A percentile compares a stretch with the other conserved stretches of the same genome.
Evolutionary conservation across 2,113 vertebrate genomes (phyloP).

Genomic region (Xenopus tropicalis): UCB_Xtro_10.0 CM004450.2:123306501-123307000

Average conservation of each 20-base stretch:
- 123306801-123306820: background rate
- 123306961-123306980: constrained; percentile 10
- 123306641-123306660: too few relatives aligned
- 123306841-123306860: background rate
- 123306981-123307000: constrained; percentile 1
- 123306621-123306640: constrained; percentile 8
- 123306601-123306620: background rate
- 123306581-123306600: background rate
- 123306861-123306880: background rate
- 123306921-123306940: background rate
- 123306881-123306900: background rate
- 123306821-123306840: background rate
- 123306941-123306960: constrained; percentile 5
- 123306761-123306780: background rate
- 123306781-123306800: background rate
- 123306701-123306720: background rate
- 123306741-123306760: background rate
- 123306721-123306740: too few relatives aligned
- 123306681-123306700: background rate
- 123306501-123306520: background rate
- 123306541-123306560: background rate
- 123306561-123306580: background rate
- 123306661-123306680: background rate
- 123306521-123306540: background rate
- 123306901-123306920: background rate